A percentile compares a stretch with the other conserved stretches of the same genome.
Evolutionary conservation across 2,113 vertebrate genomes (phyloP).

Genomic region (Anhinga rufa): DNA sequence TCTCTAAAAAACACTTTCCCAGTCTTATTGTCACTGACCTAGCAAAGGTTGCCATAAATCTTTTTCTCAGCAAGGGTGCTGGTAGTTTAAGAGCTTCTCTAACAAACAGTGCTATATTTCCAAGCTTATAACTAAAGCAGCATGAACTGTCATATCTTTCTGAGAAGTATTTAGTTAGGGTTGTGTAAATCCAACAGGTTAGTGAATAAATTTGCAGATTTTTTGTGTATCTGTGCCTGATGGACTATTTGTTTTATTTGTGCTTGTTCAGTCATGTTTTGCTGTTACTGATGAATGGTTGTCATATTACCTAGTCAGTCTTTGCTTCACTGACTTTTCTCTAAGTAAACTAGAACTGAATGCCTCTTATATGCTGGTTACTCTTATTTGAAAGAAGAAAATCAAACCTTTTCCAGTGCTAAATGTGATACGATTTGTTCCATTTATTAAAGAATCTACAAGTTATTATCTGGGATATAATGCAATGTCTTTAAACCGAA

Average conservation of each 20-base stretch:
- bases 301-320: neutral
- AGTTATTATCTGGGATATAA: neutral
- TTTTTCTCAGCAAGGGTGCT: conserved; percentile 51
- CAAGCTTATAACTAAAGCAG: neutral
- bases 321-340: neutral
- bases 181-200: neutral
- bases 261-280: neutral
- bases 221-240: neutral
- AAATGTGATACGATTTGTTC: neutral
- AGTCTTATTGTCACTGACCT: conserved; percentile 43
- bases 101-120: conserved; percentile 32
- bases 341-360: neutral
- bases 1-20: conserved; percentile 20
- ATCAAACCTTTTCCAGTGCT: neutral
- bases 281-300: neutral
- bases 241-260: neutral
- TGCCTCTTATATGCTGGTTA: neutral
- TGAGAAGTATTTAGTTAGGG: neutral
- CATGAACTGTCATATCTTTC: neutral
- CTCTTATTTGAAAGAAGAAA: neutral
- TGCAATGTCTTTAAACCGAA: neutral
- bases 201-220: neutral
- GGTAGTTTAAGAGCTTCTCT: conserved; percentile 25
- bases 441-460: neutral
- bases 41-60: conserved; percentile 62